Base-by-base conservation (phyloP, 2,888 invertebrate species). In the Amphipyra berbera region DNA sequence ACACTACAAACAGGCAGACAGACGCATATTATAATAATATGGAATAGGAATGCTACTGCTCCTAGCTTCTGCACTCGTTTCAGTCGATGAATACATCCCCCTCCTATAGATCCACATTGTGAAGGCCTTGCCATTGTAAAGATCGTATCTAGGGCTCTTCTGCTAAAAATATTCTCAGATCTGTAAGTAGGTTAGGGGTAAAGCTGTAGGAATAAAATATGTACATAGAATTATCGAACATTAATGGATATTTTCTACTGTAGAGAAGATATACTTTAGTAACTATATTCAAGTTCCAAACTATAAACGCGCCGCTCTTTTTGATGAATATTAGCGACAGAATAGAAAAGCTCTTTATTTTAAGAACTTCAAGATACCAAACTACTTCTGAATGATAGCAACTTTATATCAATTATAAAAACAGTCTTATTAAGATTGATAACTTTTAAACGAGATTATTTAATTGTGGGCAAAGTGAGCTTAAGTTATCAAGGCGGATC, bases 11-110 rank as follows among this genome's bases (percentile, higher is more conserved):
- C 12, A 37, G 37, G 3, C 37, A 2, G 37, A 37, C 10, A 10
- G 1, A 2, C 12, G 3, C 37, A 12, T 4, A 37, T 37, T 10
- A 9, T 37, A 10, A 37, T 37, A 37, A 37, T 37, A 37, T 37
- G 9, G 37, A 10, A 10, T 10, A 12, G 37, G 8, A 4, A 37
- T 37, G 37, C 10, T 27, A 27, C 13, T 30, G 27, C 27, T 9
- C 9, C 40, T 13, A 41, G 48, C 15, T 37, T 37, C 42, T 60
- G 27, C 27, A 27, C 27, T 61, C 27, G n/a, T 45, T 54, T 55
- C 33, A 55, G 46, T 12, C 15, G 15, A 61, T 73, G 68, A 73
- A 61, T 68, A 73, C 55, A 41, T 49, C 33, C 6, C 27, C 30
- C 8, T 49, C 40, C 38, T 14, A 57, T 47, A 54, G 45, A 46